A percentile compares a stretch with the other conserved stretches of the same genome.
Evolutionary conservation across 2,797 vertebrate genomes (phyloP).

Genomic region (Xiphorhynchus erythropygius): DNA sequence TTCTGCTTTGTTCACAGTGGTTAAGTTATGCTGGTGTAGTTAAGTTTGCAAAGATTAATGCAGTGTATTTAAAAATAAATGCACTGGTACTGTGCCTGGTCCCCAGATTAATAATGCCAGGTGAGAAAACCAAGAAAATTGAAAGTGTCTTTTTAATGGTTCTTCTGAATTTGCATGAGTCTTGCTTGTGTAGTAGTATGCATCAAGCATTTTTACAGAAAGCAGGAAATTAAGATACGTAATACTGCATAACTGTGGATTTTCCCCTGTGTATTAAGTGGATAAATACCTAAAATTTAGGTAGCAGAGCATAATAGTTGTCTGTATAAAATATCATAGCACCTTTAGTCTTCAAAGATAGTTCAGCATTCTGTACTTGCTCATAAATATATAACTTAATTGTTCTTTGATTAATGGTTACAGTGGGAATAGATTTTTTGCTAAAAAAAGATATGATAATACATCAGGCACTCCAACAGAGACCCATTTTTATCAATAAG

Average conservation of each 20-base stretch:
- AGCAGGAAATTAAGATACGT: background rate
- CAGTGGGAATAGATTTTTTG: background rate
- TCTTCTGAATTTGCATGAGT: conserved; percentile 52
- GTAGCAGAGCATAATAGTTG: background rate
- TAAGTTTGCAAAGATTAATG: conserved; percentile 74
- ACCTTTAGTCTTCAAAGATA: background rate
- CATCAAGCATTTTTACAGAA: conserved; percentile 21
- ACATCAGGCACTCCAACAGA: conserved; percentile 21
- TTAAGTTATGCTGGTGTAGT: conserved; percentile 64
- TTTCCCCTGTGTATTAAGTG: background rate
- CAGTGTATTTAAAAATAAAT: conserved; percentile 63
- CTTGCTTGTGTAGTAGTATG: conserved; percentile 23
- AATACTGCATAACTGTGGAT: background rate
- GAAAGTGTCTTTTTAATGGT: conserved; percentile 59
- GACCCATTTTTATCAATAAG: conserved; percentile 33
- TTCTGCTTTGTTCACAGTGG: conserved; percentile 63
- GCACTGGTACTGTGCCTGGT: conserved; percentile 35
- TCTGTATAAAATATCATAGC: background rate
- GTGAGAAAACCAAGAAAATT: conserved; percentile 53
- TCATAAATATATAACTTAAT: background rate
- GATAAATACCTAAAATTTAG: conserved; percentile 10
- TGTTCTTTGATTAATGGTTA: conserved; percentile 66
- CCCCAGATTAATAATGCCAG: conserved; percentile 67
- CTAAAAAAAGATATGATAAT: background rate
- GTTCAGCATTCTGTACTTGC: background rate